Conservation (phyloP, 2,888 invertebrate genomes). For the Erpobdella octoculata region DNA sequence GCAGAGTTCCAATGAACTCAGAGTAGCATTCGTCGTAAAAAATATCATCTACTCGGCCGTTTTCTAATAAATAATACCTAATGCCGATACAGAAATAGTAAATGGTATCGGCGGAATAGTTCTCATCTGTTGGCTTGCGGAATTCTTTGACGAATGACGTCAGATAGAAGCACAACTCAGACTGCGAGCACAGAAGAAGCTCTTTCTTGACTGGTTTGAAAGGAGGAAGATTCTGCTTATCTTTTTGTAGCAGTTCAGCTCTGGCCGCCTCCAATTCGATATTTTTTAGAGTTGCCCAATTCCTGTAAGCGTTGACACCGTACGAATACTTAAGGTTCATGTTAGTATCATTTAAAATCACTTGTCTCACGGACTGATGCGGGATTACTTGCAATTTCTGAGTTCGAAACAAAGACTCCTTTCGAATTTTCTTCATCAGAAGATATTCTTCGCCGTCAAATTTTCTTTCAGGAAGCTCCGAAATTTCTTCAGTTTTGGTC, state of each 20-base stretch:
- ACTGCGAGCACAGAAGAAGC: conserved; percentile 13
- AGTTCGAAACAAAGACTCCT: background rate
- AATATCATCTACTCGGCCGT: conserved; percentile 85
- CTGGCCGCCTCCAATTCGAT: conserved; percentile 16
- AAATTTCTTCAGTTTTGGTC: too few relatives aligned
- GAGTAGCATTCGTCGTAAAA: conserved; percentile 87
- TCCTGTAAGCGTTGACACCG: conserved; percentile 26
- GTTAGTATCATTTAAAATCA: conserved; percentile 15
- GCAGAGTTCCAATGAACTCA: conserved; percentile 80
- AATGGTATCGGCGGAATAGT: conserved; percentile 23
- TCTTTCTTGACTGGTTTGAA: conserved; percentile 25
- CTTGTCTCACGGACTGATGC: background rate
- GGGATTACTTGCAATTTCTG: background rate
- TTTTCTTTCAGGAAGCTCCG: too few relatives aligned
- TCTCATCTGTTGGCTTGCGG: conserved; percentile 25
- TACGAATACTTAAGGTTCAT: conserved; percentile 31
- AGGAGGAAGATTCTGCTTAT: background rate
- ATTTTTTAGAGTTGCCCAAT: conserved; percentile 28
- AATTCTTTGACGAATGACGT: conserved; percentile 21
- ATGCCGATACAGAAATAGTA: conserved; percentile 44
- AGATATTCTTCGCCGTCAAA: background rate
- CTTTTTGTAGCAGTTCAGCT: background rate
- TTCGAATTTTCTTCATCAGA: background rate
- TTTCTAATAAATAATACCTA: conserved; percentile 79
- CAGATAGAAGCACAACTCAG: conserved; percentile 25